Evolutionary conservation across 2,888 invertebrate species (phyloP), one percentile per base, ranked within the genome.

Genomic region (Drosophila sordidapex): DNA sequence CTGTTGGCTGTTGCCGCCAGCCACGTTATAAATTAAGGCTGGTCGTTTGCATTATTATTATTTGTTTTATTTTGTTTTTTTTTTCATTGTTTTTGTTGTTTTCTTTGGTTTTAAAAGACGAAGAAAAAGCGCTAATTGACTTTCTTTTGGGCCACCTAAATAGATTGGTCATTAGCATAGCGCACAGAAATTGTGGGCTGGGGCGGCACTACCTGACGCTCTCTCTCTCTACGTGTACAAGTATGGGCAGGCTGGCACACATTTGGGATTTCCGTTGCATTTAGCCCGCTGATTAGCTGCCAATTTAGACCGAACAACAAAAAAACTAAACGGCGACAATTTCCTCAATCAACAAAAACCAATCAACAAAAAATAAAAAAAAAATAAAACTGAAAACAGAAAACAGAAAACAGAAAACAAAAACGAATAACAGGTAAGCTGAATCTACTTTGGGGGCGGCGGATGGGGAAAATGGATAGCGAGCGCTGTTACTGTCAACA

Each of bases 201-300:
- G 51, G 53, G 43, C 11, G 38, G 25, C 18, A 18, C 13, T 25
- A 25, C 15, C 46, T 46, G 46, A 29, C 52, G 25, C 18, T 4
- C 53, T 25, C 53, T 25, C 53, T 29, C 49, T 49, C n/a, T 8
- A 31, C 29, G 15, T 35, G 27, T 52, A 25, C 46, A 46, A 8
- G 15, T 76, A 70, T 64, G 62, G 64, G 33, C 18, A 51, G 35
- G 51, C 31, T 73, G 52, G 67, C 48, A 64, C 40, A 74, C 49
- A 69, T 79, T 78, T 63, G 75, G 83, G 70, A 89, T 87, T 87
- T 87, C 87, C 87, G 89, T 80, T 87, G 87, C 85, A 87, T 77
- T 81, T 73, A 64, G 67, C 70, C 70, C 71, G 76, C 86, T 87
- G 87, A 87, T 87, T 87, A 87, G 89, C 82, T 75, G 76, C 74